A percentile compares a stretch with the other conserved stretches of the same genome.
These are phyloP conservation scores for Yponomeuta cagnagella DNA, from an alignment of 2,888 invertebrate species.

Conservation along the genomic window DNA sequence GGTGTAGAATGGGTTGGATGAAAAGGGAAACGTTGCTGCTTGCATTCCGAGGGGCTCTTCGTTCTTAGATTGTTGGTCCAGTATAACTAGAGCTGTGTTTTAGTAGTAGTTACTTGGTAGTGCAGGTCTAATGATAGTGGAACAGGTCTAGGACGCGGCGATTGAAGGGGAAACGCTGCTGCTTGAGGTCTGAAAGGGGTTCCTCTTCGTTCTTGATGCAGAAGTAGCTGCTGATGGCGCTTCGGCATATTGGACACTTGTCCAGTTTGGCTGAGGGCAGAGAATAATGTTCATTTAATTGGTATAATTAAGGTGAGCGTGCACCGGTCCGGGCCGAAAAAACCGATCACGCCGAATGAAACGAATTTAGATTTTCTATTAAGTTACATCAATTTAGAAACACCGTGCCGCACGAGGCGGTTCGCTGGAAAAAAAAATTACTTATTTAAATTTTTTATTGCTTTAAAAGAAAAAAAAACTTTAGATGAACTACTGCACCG, in stretches of 20 bases:
- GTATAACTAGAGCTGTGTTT: not conserved
- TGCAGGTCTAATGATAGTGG: conserved; percentile 69
- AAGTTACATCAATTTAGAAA: too few relatives aligned
- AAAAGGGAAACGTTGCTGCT: conserved; percentile 70
- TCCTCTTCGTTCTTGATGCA: conserved; percentile 87
- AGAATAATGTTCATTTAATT: conserved; percentile 9
- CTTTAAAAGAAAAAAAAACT: too few relatives aligned
- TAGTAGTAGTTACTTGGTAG: not conserved
- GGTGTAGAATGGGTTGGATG: conserved; percentile 83
- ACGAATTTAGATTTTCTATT: too few relatives aligned
- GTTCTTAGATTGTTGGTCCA: too few relatives aligned
- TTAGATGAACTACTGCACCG: too few relatives aligned
- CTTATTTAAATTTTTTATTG: too few relatives aligned
- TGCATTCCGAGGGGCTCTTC: conserved; percentile 38
- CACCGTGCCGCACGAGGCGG: too few relatives aligned
- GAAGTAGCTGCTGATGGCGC: conserved; percentile 88
- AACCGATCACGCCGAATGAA: too few relatives aligned
- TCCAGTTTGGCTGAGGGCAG: conserved; percentile 79
- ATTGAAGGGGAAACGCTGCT: conserved; percentile 76
- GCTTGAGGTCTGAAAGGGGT: conserved; percentile 71
- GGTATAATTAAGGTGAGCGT: not conserved
- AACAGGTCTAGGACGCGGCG: conserved; percentile 84
- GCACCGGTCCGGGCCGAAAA: too few relatives aligned
- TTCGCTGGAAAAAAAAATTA: too few relatives aligned
- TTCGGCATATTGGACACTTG: conserved; percentile 91